phyloP scores from a whole-genome alignment of 1,140 invertebrate genomes.

The Drosophila malerkotliana region DNA sequence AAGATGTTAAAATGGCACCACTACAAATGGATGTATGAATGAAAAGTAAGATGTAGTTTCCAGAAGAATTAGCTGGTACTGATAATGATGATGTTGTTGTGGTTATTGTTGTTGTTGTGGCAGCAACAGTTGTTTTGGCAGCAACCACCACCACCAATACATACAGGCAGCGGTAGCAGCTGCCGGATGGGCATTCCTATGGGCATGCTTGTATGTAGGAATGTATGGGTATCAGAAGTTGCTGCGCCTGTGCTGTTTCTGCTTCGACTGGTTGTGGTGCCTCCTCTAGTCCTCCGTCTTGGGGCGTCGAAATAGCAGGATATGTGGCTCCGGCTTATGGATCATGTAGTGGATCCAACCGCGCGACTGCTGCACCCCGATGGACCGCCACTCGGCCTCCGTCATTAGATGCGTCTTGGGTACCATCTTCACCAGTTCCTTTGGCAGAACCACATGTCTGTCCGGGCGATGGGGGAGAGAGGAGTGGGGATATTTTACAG shows the following conservation, averaged over 20 bases:
- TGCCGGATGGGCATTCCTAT: constrained; percentile 43
- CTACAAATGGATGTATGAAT: background rate
- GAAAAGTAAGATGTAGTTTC: background rate
- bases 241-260: constrained; percentile 11
- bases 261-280: constrained; percentile 1
- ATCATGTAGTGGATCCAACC: constrained; percentile 99
- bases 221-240: constrained; percentile 28
- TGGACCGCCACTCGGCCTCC: constrained; percentile 96
- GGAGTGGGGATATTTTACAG: constrained; percentile 24
- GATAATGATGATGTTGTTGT: constrained; percentile 7
- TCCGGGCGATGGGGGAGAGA: background rate
- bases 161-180: constrained; percentile 25
- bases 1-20: constrained; percentile 4
- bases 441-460: constrained; percentile 96
- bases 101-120: constrained; percentile 8
- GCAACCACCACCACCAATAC: constrained; percentile 31
- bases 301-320: constrained; percentile 86
- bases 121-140: constrained; percentile 51
- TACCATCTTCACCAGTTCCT: constrained; percentile 93
- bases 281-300: constrained; percentile 67
- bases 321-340: constrained; percentile 92
- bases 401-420: constrained; percentile 97
- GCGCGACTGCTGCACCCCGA: constrained; percentile 97
- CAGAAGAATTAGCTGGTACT: background rate
- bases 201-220: background rate